Base-by-base conservation (phyloP, 2,113 vertebrate species). In the Nycticorax nycticorax region DNA sequence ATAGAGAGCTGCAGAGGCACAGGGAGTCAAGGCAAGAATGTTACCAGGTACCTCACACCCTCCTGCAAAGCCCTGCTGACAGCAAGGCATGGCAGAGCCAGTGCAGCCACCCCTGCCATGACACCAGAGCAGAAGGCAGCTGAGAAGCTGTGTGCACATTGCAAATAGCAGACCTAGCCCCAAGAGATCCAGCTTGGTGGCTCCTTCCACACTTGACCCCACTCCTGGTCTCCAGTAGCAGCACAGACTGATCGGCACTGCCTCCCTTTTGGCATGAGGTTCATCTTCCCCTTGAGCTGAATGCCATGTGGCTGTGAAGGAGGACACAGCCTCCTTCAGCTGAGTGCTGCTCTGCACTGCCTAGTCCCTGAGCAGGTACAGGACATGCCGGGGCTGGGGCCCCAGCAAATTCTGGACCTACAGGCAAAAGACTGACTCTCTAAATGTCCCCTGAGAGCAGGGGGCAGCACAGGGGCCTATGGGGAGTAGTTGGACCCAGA, bases 1-100 rank as follows among this genome's bases (percentile, higher is more conserved):
- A 99, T 99, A 79, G 99, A 99, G 37, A 99, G 99, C 99, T 99
- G 97, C 9, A 32, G 85, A 88, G 43, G 53, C 20, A 95, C 45
- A 82, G 10, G 33, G 50, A 82, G 59, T 95, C 72, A 89, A 64
- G 37, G 48, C 47, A 91, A 41, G 48, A 72, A 81, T 4, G 15
- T 30, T 48, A 75, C 15, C 69, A 82, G 60, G 77, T 66, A 75
- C 32, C 22, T 91, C 69, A 93, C 19, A 75, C 19, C 60, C 55
- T 72, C 50, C 23, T 52, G 47, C 59, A 73, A 89, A 48, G 79
- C 59, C 50, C 68, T 73, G 56, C 74, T 80, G 56, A 52, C 37
- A 88, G 26, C 48, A 77, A 41, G 45, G 52, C 59, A 76, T 2
- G 17, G 75, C 41, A 45, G 67, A 90, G 77, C 47, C 80, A 55